phyloP scores from a whole-genome alignment of 1,140 invertebrate species.

The Drosophila pseudoobscura region DNA sequence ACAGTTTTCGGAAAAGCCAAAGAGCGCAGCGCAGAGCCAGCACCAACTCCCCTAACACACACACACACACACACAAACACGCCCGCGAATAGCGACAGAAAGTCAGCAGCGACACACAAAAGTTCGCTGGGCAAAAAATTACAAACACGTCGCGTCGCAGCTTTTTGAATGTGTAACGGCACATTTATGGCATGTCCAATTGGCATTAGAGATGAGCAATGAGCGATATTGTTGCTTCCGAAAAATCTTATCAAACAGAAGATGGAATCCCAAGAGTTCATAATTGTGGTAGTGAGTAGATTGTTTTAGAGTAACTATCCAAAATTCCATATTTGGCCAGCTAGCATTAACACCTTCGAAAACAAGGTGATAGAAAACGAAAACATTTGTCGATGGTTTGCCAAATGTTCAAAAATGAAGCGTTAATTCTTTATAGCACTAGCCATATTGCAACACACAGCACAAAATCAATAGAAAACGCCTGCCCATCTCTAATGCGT shows the following conservation, averaged over 20 bases:
- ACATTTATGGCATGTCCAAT: conserved; percentile 66
- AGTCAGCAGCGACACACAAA: conserved; percentile 19
- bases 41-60: conserved; percentile 10
- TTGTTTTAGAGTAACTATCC: too few relatives aligned
- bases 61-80: conserved; percentile 25
- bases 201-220: conserved; percentile 49
- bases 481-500: conserved; percentile 20
- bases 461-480: conserved; percentile 2
- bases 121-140: conserved; percentile 57
- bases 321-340: too few relatives aligned
- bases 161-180: conserved; percentile 73
- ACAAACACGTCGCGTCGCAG: conserved; percentile 60
- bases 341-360: too few relatives aligned
- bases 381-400: too few relatives aligned
- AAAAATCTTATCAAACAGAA: neutral
- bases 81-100: conserved; percentile 38
- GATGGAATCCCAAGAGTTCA: too few relatives aligned
- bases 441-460: neutral
- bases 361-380: too few relatives aligned
- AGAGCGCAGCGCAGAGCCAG: conserved; percentile 27
- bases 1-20: conserved; percentile 51
- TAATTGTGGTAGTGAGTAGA: too few relatives aligned
- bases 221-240: neutral
- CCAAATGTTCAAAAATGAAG: too few relatives aligned
- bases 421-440: neutral